Conservation (phyloP, 2,113 vertebrate species). For the Ondatra zibethicus region DNA sequence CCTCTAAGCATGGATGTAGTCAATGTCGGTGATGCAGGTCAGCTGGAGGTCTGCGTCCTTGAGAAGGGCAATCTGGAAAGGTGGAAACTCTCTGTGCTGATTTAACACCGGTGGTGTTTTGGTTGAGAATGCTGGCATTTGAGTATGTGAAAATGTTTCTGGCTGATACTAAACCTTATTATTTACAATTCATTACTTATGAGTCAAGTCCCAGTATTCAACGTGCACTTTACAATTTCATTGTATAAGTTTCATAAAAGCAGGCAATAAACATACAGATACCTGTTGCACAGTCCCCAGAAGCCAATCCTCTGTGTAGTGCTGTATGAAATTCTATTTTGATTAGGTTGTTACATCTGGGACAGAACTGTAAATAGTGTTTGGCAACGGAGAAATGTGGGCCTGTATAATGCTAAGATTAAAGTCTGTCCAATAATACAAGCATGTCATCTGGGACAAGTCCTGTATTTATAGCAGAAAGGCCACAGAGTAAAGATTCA, state of each 20-base stretch:
- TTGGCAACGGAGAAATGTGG: conserved; percentile 76
- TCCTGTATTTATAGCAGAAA: conserved; percentile 80
- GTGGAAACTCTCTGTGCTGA: background rate
- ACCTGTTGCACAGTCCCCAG: conserved; percentile 77
- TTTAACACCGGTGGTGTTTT: background rate
- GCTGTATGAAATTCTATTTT: conserved; percentile 88
- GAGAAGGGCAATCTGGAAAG: conserved; percentile 8
- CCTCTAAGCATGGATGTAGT: background rate
- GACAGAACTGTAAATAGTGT: conserved; percentile 79
- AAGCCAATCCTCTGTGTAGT: conserved; percentile 81
- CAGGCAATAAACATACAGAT: conserved; percentile 70
- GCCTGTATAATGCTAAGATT: conserved; percentile 79
- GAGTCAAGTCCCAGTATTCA: conserved; percentile 57
- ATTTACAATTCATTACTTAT: conserved; percentile 75
- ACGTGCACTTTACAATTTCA: conserved; percentile 53
- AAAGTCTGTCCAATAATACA: conserved; percentile 79
- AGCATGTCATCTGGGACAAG: conserved; percentile 77
- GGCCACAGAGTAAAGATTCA: conserved; percentile 80
- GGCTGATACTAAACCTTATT: conserved; percentile 47
- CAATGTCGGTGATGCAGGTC: background rate
- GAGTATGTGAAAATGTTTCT: conserved; percentile 65
- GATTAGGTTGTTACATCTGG: conserved; percentile 84
- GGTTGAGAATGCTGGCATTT: conserved; percentile 53
- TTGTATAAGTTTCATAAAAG: conserved; percentile 76
- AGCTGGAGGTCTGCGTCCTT: background rate